Evolutionary conservation across 2,888 invertebrate species (phyloP).

Genomic region (Diarsia brunnea): DNA sequence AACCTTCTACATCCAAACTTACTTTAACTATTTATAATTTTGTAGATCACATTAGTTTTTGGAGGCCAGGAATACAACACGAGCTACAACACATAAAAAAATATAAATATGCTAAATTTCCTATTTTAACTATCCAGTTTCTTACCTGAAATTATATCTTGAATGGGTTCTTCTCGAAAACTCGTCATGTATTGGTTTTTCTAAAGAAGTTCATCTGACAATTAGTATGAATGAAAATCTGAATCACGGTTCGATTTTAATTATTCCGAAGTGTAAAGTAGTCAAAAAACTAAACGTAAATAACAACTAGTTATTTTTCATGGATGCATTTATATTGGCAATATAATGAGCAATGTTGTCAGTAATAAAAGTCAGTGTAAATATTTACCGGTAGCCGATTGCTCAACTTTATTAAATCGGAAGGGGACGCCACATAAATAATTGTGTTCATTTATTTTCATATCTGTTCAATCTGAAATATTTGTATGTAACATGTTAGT

Average conservation of each 20-base stretch:
- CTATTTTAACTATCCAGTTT: too few relatives aligned
- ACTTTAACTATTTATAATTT: neutral
- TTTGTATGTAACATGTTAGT: too few relatives aligned
- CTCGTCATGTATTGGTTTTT: neutral
- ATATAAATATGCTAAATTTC: too few relatives aligned
- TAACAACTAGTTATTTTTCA: neutral
- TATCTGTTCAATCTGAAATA: slow-evolving; percentile 47
- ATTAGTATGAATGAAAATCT: too few relatives aligned
- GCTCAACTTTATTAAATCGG: slow-evolving; percentile 60
- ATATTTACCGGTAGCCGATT: slow-evolving; percentile 41
- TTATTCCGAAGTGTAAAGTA: neutral
- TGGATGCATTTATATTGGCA: slow-evolving; percentile 6
- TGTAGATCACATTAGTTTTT: neutral
- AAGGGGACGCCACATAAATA: slow-evolving; percentile 53
- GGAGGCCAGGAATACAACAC: neutral
- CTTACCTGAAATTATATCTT: neutral
- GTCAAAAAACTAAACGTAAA: neutral
- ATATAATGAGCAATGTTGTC: slow-evolving; percentile 28
- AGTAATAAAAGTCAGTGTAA: slow-evolving; percentile 42
- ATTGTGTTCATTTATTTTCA: slow-evolving; percentile 50
- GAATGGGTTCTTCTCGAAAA: neutral
- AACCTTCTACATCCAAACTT: neutral
- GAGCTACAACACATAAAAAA: too few relatives aligned
- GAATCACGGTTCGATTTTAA: too few relatives aligned
- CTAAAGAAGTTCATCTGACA: neutral